phyloP scores from a whole-genome alignment of 2,888 invertebrate species.

The Coleophora deauratella region DNA sequence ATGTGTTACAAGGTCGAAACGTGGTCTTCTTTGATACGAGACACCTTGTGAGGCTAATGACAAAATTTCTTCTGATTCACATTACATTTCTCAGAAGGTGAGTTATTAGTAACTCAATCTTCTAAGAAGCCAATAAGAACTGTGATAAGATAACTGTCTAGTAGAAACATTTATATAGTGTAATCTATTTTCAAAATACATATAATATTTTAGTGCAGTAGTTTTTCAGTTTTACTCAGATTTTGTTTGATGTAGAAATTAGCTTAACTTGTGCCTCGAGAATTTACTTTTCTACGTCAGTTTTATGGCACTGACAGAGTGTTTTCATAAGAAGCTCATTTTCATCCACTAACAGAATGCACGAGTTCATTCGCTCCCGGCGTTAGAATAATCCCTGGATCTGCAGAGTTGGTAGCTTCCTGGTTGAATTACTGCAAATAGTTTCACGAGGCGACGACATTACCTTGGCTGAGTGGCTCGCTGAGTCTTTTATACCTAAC shows the following conservation, averaged over 20 bases:
- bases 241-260: no score
- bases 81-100: no score
- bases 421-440: slow-evolving; percentile 40
- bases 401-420: slow-evolving; percentile 20
- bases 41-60: slow-evolving; percentile 16
- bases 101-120: no score
- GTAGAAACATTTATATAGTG: no score
- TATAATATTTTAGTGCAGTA: no score
- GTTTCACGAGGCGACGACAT: slow-evolving; percentile 21
- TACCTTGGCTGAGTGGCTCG: background rate
- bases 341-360: background rate
- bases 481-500: no score
- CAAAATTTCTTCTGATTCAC: background rate
- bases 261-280: no score
- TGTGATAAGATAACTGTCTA: no score
- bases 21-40: slow-evolving; percentile 26
- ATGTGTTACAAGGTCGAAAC: slow-evolving; percentile 24
- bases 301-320: no score
- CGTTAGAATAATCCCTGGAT: slow-evolving; percentile 28
- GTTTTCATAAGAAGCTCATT: background rate
- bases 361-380: slow-evolving; percentile 26
- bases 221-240: no score
- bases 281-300: background rate
- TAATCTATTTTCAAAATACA: no score
- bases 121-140: no score